A percentile compares a stretch with the other conserved stretches of the same genome.
Conservation (phyloP, 2,113 vertebrate genomes). For the Sitta europaea region DNA sequence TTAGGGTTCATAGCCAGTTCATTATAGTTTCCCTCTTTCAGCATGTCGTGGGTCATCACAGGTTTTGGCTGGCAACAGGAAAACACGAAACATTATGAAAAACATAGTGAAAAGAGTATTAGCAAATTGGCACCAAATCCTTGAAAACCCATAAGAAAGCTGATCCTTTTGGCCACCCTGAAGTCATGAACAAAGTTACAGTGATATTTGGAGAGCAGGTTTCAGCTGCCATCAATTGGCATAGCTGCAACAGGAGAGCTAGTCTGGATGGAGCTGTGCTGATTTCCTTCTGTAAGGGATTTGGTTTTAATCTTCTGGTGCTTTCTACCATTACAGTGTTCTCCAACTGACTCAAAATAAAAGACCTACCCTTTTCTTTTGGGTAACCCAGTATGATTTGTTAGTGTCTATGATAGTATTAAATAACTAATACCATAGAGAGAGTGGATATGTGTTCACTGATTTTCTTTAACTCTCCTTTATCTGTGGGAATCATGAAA, state of each 20-base stretch:
- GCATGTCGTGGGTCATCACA: fast-evolving
- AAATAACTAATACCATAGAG: neutral
- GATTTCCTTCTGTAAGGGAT: constrained; percentile 8
- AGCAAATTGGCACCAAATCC: neutral
- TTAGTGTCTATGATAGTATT: neutral
- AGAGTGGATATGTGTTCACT: neutral
- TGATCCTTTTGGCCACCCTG: neutral
- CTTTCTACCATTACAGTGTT: neutral
- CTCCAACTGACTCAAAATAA: neutral
- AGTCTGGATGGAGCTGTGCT: neutral
- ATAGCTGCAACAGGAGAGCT: neutral
- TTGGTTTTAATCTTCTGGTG: neutral
- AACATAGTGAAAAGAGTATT: neutral
- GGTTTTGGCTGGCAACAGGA: neutral
- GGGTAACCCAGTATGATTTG: neutral
- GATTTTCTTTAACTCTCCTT: neutral
- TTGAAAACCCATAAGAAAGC: neutral
- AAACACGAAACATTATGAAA: neutral
- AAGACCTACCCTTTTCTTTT: neutral
- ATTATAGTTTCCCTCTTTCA: neutral
- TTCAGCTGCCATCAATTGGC: neutral
- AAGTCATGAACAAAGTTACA: neutral
- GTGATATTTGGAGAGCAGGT: neutral
- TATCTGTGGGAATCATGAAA: neutral
- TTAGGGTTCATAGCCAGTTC: neutral